Percentiles rank a stretch among this genome's conserved stretches.
These are phyloP conservation scores for Liodrosophila aerea DNA, from an alignment of 2,888 invertebrate genomes.

Conservation along the genomic window DNA sequence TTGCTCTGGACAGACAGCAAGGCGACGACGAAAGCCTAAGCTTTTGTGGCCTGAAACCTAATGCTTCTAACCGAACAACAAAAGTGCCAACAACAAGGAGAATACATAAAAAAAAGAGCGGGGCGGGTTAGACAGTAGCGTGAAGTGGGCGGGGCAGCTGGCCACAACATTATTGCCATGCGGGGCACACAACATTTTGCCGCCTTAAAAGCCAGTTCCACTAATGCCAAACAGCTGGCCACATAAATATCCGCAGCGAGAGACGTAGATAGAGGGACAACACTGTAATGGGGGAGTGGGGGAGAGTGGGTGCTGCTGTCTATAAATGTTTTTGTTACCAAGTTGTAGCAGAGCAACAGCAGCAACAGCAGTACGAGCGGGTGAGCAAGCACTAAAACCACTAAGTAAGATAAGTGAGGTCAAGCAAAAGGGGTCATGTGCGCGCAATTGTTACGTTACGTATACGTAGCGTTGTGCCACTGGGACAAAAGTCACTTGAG, in stretches of 20 bases:
- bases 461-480: conserved; percentile 37
- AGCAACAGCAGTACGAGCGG: too few relatives aligned
- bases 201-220: conserved; percentile 73
- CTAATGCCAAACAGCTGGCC: conserved; percentile 74
- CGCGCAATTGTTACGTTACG: conserved; percentile 58
- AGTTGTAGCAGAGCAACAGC: too few relatives aligned
- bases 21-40: conserved; percentile 60
- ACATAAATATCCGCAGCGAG: conserved; percentile 67
- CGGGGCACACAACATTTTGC: conserved; percentile 54
- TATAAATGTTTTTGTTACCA: conserved; percentile 64
- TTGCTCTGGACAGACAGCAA: conserved; percentile 40
- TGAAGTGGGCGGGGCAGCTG: neutral
- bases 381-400: conserved; percentile 65
- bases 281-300: neutral
- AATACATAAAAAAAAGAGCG: neutral
- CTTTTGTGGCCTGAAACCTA: conserved; percentile 73
- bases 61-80: conserved; percentile 59
- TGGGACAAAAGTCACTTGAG: conserved; percentile 17
- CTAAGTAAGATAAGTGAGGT: conserved; percentile 79
- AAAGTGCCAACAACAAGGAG: conserved; percentile 35
- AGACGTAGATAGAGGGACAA: conserved; percentile 1
- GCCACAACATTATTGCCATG: conserved; percentile 59
- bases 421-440: conserved; percentile 77
- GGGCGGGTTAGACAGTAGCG: conserved; percentile 2
- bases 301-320: conserved; percentile 25